Evolutionary conservation across 2,797 vertebrate genomes (phyloP).

Genomic region (Saxicola maurus): DNA sequence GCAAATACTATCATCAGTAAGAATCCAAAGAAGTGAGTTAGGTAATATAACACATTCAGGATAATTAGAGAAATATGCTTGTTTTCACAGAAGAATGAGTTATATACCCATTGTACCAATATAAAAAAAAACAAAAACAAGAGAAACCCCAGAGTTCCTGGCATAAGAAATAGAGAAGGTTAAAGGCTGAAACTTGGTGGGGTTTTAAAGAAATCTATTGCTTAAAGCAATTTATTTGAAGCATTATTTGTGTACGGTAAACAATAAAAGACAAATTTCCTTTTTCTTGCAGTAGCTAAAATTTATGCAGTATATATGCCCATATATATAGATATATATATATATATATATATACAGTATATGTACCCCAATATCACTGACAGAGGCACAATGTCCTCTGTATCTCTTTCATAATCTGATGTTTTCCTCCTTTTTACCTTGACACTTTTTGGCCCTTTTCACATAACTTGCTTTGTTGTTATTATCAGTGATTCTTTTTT

Average conservation of each 20-base stretch:
- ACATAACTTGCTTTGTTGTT: neutral
- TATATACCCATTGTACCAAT: neutral
- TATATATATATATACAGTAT: too few species aligned
- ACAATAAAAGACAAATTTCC: neutral
- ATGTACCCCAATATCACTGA: neutral
- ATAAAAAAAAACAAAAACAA: neutral
- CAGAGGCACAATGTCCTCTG: neutral
- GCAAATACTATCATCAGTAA: neutral
- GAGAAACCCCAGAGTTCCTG: neutral
- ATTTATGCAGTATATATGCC: neutral
- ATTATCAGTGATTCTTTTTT: slow-evolving; percentile 36
- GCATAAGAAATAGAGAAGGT: neutral
- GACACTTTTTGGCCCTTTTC: neutral
- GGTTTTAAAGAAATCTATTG: neutral
- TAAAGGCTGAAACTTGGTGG: neutral
- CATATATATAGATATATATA: too few species aligned
- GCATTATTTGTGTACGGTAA: neutral
- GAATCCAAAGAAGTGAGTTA: neutral
- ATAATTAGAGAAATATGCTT: neutral
- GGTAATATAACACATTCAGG: neutral
- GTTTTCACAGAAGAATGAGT: neutral
- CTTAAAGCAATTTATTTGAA: neutral
- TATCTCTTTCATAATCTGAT: neutral
- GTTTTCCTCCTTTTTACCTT: neutral
- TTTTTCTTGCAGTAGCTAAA: neutral